Conservation (phyloP, 1,140 invertebrate species). For the Temnothorax nylanderi region DNA sequence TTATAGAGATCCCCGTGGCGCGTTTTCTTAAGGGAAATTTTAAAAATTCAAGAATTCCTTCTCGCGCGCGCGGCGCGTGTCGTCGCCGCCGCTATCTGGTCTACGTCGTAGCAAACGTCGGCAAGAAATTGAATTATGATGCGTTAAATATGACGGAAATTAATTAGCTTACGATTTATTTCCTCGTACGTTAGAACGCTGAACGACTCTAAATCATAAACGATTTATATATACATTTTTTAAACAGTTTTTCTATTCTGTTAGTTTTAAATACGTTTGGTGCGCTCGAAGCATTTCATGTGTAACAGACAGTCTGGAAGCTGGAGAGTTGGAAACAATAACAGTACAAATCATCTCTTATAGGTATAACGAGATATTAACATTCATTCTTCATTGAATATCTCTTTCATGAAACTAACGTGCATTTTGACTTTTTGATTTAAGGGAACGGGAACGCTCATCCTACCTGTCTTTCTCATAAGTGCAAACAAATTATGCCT, state of each 20-base stretch:
- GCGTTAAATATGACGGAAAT: conserved; percentile 46
- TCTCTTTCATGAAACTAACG: no score
- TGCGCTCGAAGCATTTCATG: neutral
- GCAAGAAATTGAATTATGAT: conserved; percentile 57
- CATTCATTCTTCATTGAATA: neutral
- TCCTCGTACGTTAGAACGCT: neutral
- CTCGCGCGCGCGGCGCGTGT: neutral
- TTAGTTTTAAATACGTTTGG: neutral
- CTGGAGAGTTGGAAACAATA: no score
- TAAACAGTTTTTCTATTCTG: neutral
- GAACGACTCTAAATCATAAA: neutral
- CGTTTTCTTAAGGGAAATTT: conserved; percentile 43
- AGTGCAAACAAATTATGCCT: conserved; percentile 15
- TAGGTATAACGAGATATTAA: neutral
- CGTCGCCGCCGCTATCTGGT: neutral
- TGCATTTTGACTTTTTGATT: neutral
- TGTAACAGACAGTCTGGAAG: neutral
- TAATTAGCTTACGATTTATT: conserved; percentile 49
- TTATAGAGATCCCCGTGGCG: conserved; percentile 28
- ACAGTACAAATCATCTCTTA: neutral
- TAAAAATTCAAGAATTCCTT: conserved; percentile 61
- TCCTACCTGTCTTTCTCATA: neutral
- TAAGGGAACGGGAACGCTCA: neutral
- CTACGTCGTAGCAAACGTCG: conserved; percentile 1
- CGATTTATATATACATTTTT: conserved; percentile 31